A percentile compares a stretch with the other conserved stretches of the same genome.
These are phyloP conservation scores for Heterodera carotae DNA, from an alignment of 1,140 invertebrate genomes.

Conservation along the genomic window DNA sequence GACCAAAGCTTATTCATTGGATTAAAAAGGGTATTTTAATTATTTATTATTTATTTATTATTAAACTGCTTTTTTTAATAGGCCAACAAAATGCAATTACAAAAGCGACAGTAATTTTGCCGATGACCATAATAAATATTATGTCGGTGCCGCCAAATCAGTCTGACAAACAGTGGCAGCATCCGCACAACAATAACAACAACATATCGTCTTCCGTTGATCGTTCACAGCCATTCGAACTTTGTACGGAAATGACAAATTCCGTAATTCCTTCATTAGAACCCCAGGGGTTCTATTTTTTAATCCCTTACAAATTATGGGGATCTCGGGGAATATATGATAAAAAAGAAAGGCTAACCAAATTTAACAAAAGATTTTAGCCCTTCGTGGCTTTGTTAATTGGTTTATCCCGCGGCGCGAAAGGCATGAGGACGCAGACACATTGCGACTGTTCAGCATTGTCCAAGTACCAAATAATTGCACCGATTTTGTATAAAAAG, in stretches of 20 bases:
- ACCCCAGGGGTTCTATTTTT: no score
- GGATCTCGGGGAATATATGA: no score
- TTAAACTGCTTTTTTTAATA: not conserved
- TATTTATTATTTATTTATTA: not conserved
- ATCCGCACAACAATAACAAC: not conserved
- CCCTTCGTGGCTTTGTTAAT: slow-evolving; percentile 35
- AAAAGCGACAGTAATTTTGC: not conserved
- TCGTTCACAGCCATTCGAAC: slow-evolving; percentile 17
- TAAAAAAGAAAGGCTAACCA: no score
- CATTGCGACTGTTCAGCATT: slow-evolving; percentile 41
- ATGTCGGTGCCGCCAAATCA: not conserved
- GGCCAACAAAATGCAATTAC: not conserved
- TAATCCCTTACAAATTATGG: no score
- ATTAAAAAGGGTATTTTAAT: slow-evolving; percentile 5
- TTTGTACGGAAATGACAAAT: slow-evolving; percentile 10
- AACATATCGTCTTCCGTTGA: slow-evolving; percentile 1
- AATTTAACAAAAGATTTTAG: slow-evolving; percentile 17
- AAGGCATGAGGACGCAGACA: slow-evolving; percentile 34
- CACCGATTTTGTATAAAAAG: no score
- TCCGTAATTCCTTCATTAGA: no score
- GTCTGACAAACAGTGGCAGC: not conserved
- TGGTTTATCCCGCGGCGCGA: slow-evolving; percentile 40
- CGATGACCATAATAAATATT: not conserved
- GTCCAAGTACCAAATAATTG: no score
- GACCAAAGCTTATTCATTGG: slow-evolving; percentile 23